phyloP scores from a whole-genome alignment of 2,888 invertebrate genomes.

The Lymantria monacha region DNA sequence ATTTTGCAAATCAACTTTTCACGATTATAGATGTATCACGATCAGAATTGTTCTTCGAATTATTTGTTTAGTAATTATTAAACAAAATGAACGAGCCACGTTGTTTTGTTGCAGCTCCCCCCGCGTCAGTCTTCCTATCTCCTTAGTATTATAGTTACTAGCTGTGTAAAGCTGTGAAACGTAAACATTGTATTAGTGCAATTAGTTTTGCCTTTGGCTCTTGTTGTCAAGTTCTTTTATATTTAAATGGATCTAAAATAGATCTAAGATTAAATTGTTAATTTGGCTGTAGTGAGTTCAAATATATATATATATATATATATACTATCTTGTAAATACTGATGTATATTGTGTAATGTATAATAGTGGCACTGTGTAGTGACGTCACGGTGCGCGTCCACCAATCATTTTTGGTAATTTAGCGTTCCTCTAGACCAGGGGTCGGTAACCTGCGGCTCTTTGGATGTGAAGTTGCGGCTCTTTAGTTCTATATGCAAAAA shows the following conservation, averaged over 20 bases:
- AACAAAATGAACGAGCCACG: neutral
- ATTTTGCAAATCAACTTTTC: no score
- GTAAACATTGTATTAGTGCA: slow-evolving; percentile 56
- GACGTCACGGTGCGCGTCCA: neutral
- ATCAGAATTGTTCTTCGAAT: no score
- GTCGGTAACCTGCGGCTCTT: no score
- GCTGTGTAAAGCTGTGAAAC: slow-evolving; percentile 45
- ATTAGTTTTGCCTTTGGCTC: slow-evolving; percentile 52
- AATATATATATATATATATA: slow-evolving; percentile 7
- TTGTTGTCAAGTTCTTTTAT: slow-evolving; percentile 49
- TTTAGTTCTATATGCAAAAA: no score
- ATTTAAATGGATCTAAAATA: slow-evolving; percentile 24
- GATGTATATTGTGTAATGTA: slow-evolving; percentile 9
- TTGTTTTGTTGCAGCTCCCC: neutral
- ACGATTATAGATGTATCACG: no score
- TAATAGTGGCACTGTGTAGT: slow-evolving; percentile 9
- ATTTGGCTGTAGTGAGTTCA: slow-evolving; percentile 33
- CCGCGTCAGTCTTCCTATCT: slow-evolving; percentile 32
- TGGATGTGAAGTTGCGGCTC: no score
- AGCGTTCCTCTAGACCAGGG: neutral
- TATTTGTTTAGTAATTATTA: no score
- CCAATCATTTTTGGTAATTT: neutral
- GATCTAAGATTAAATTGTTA: slow-evolving; percentile 17
- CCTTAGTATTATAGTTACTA: slow-evolving; percentile 45
- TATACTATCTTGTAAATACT: slow-evolving; percentile 28